Percentiles rank a stretch among this genome's conserved stretches.
Evolutionary conservation across 2,113 vertebrate genomes (phyloP).

Genomic region (Cacatua alba): DNA sequence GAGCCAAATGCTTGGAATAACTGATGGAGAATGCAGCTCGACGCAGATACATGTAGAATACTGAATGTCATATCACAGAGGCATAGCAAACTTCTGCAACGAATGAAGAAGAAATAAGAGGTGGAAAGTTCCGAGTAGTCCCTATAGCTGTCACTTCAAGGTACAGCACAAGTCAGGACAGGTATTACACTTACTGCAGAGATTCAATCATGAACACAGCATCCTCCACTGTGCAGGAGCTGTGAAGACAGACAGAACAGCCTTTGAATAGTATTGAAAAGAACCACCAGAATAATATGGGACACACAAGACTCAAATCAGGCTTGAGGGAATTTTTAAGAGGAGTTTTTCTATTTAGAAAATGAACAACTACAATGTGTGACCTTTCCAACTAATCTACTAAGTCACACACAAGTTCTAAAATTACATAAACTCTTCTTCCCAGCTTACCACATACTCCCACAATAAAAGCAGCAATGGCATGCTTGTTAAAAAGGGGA

Average conservation of each 20-base stretch:
- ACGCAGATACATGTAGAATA: constrained; percentile 5
- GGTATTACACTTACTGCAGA: not conserved
- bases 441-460: not conserved
- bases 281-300: not conserved
- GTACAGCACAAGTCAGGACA: not conserved
- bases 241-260: not conserved
- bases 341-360: not conserved
- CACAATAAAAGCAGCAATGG: not conserved
- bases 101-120: not conserved
- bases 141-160: constrained; percentile 10
- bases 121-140: not conserved
- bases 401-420: not conserved
- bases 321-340: constrained; percentile 1
- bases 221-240: not conserved
- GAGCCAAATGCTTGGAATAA: not conserved
- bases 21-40: not conserved
- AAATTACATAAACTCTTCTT: not conserved
- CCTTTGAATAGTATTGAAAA: not conserved
- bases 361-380: not conserved
- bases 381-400: constrained; percentile 7
- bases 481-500: not conserved
- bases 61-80: not conserved
- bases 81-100: not conserved
- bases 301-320: not conserved
- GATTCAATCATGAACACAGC: not conserved